Evolutionary conservation across 1,140 invertebrate species (phyloP), one percentile per base, ranked within the genome.

Genomic region (Vanessa tameamea): DNA sequence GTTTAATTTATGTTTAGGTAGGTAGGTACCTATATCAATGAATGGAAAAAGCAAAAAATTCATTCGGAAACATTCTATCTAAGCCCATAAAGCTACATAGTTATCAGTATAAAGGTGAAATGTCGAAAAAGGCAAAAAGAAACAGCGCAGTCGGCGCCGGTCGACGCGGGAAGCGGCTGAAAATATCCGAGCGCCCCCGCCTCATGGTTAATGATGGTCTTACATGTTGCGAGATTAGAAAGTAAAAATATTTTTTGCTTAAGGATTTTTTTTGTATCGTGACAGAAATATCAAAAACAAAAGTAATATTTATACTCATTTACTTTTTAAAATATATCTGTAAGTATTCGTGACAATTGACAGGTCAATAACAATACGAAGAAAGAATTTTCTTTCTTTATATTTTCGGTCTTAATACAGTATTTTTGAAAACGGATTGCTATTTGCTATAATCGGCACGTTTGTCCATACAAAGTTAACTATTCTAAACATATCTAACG

Each of bases 151-250:
- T 72, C 85, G 86, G 82, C 88, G 85, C 82, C 87, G 83, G 78
- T 78, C 79, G 75, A 75, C 73, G 75, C 82, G 71, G 75, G 68
- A 79, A 80, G 80, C 79, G 81, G 80, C 81, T 87, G 77, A 81
- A 87, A 88, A 88, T 90, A 90, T 77, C 85, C 80, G 65, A 72
- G 76, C 76, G 70, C 76, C 79, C 82, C 69, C 75, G 71, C 79
- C 79, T 79, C 76, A 77, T 76, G 75, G 43, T 51, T 64, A 53
- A 75, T 43, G 72, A 14, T 7, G n/a, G 85, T 83, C 55, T 89
- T 84, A 89, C 85, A 87, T 86, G 80, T 14, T 66, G 76, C 51
- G 48, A 8, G 26, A 13, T 14, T 16, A 59, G 2, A 26, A 13
- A 59, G 14, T 53, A 53, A 37, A 5, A 37, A 0, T 43, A 9